Percentiles rank a stretch among this genome's conserved stretches.
phyloP scores from a whole-genome alignment of 2,888 invertebrate species.

The Xanthia togata region DNA sequence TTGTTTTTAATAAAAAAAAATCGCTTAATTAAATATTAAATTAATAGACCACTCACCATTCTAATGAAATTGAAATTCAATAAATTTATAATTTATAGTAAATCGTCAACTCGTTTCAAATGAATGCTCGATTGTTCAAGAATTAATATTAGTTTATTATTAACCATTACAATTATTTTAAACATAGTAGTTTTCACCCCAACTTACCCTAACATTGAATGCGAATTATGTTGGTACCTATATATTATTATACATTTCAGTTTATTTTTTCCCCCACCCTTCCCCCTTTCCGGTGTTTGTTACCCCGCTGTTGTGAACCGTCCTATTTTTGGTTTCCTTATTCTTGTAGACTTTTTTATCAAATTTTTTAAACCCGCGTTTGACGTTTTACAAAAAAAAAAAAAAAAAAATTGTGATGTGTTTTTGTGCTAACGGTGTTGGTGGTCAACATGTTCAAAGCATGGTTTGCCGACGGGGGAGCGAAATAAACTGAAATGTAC shows the following conservation, averaged over 20 bases:
- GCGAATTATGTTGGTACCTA: slow-evolving; percentile 83
- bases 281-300: slow-evolving; percentile 81
- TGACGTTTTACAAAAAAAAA: slow-evolving; percentile 62
- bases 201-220: slow-evolving; percentile 85
- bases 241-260: slow-evolving; percentile 90
- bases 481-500: slow-evolving; percentile 90
- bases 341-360: slow-evolving; percentile 53
- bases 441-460: slow-evolving; percentile 77
- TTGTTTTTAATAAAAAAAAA: neutral
- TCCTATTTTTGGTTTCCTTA: slow-evolving; percentile 68
- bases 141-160: slow-evolving; percentile 69
- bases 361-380: slow-evolving; percentile 54
- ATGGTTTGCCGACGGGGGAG: slow-evolving; percentile 78
- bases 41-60: neutral
- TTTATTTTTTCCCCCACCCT: slow-evolving; percentile 85
- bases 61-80: neutral
- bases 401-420: slow-evolving; percentile 75
- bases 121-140: slow-evolving; percentile 67
- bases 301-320: slow-evolving; percentile 74
- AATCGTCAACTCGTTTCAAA: slow-evolving; percentile 60
- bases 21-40: neutral
- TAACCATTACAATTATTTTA: slow-evolving; percentile 71
- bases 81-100: neutral
- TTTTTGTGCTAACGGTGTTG: slow-evolving; percentile 86
- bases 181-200: slow-evolving; percentile 72